phyloP scores from a whole-genome alignment of 2,888 invertebrate species.

The Hipparchia semele region DNA sequence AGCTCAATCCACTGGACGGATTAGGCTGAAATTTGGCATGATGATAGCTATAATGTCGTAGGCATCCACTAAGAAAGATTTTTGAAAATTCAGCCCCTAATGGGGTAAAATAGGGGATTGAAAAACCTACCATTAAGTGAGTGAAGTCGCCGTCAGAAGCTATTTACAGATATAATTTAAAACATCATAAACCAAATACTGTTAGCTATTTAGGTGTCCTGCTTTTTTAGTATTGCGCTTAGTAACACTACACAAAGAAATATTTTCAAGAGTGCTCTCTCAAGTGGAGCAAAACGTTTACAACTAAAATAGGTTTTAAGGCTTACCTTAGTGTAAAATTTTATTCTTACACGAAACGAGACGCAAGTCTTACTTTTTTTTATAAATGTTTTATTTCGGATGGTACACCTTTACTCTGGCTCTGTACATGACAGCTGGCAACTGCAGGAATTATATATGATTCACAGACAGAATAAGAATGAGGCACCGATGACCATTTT shows the following conservation, averaged over 20 bases:
- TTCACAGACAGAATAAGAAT: too few relatives aligned
- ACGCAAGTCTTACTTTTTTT: neutral
- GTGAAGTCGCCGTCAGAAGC: too few relatives aligned
- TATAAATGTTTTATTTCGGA: neutral
- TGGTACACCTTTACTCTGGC: neutral
- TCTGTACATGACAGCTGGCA: neutral
- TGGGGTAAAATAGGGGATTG: too few relatives aligned
- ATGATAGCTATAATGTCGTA: too few relatives aligned
- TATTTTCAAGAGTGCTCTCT: conserved; percentile 6
- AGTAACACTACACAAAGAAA: neutral
- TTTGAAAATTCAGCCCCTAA: too few relatives aligned
- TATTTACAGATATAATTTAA: too few relatives aligned
- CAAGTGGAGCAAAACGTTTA: conserved; percentile 10
- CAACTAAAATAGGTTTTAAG: conserved; percentile 2
- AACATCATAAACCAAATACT: neutral
- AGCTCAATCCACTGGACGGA: too few relatives aligned
- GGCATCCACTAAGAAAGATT: too few relatives aligned
- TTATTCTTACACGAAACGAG: neutral
- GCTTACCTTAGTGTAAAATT: neutral
- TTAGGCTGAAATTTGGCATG: too few relatives aligned
- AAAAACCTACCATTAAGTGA: too few relatives aligned
- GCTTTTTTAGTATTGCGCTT: neutral
- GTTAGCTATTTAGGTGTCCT: neutral
- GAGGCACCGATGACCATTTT: too few relatives aligned
- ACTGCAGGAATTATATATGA: too few relatives aligned